Evolutionary conservation across 2,113 vertebrate species (phyloP), one percentile per base, ranked within the genome.

Genomic region (Platysteira castanea): DNA sequence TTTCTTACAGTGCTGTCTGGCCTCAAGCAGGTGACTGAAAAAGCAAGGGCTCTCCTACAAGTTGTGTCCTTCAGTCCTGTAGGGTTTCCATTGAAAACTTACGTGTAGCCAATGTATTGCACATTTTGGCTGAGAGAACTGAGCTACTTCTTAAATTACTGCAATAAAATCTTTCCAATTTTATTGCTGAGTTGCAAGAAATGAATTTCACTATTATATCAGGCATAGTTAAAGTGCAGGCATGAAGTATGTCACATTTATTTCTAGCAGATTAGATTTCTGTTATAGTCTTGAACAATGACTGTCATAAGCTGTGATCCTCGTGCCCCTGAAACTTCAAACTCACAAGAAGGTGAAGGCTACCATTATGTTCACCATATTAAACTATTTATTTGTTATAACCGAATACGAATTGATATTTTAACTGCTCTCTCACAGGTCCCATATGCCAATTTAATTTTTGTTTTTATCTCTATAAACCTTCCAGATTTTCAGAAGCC

Each of bases 41-140:
- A 73, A 28, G 5, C 24, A 35, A 50, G 65, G 7, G 7, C 9
- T 65, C 5, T 81, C 41, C 41, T 26, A 2, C 7, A 56, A 73
- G 11, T 47, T 11, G 17, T 11, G 13, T 44, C 5, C 63, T 59
- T 33, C 30, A 63, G 22, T 71, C 19, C 8, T 63, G 3, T 23
- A 35, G 9, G 4, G 5, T 42, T 74, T 53, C 15, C 11, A 39
- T 9, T 42, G 19, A 57, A 68, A n/a, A 54, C 1, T 10, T 41
- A 10, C 3, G 3, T 47, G 11, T 35, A 49, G 7, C 10, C 13
- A 77, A 42, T 0, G 1, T n/a, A 22, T n/a, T 54, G 10, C 17
- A 63, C 10, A 41, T 47, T 79, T 65, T 42, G 13, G 24, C 19
- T 57, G 21, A 24, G 3, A 2, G 3, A 74, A 30, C 7, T 15